These are phyloP conservation scores for Edolisoma coerulescens DNA, from an alignment of 2,113 vertebrate genomes.

Conservation along the genomic window DNA sequence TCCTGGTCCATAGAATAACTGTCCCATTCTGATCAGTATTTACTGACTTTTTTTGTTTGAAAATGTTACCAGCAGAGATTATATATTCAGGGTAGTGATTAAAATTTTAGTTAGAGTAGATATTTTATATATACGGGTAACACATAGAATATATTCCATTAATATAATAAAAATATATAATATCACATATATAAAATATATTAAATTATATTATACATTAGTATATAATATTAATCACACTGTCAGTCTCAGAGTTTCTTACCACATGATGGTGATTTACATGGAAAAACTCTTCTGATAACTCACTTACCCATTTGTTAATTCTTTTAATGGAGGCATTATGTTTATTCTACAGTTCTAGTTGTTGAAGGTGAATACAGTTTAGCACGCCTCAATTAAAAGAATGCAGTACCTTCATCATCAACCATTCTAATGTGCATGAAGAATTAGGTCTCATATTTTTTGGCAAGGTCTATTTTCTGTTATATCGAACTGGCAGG, in stretches of 20 bases:
- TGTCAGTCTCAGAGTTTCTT: not conserved
- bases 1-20: not conserved
- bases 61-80: not conserved
- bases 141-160: not conserved
- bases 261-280: not conserved
- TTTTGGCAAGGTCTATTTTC: not conserved
- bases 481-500: not conserved
- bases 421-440: not conserved
- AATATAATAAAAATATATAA: not conserved
- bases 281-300: not conserved
- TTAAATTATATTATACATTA: not conserved
- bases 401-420: not conserved
- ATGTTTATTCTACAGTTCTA: not conserved
- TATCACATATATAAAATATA: not conserved
- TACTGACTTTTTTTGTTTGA: not conserved
- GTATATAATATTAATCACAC: not conserved
- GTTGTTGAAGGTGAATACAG: not conserved
- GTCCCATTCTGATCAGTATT: not conserved
- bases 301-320: not conserved
- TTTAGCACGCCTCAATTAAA: not conserved
- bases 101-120: not conserved
- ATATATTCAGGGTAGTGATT: not conserved
- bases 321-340: not conserved
- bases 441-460: not conserved
- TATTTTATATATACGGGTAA: not conserved